Evolutionary conservation across 2,797 vertebrate genomes (phyloP), one percentile per base, ranked within the genome.

Genomic region (Melanotaenia trifasciata): DNA sequence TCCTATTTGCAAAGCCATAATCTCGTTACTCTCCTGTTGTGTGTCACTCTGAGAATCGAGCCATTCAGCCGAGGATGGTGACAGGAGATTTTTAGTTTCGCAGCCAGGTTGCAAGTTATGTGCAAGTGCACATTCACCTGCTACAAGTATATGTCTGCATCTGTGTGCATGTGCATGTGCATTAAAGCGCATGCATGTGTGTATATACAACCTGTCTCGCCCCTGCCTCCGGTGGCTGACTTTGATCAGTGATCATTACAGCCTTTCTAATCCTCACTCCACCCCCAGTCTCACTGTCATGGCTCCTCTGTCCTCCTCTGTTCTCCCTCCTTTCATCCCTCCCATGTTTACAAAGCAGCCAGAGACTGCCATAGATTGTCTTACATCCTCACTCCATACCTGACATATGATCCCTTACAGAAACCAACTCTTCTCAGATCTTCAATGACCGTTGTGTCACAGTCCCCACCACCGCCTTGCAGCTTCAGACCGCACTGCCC

Each of bases 181-280:
- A 45, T 50, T 53, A 20, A 53, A 54, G 72, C 1, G 58, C 13
- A 56, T 38, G 56, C 62, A 58, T 68, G 67, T 87, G 84, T 75
- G 81, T 77, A 50, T 78, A 81, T 83, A 84, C 83, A 83, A 80
- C 80, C 85, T 89, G 90, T 92, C 90, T 92, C 87, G 86, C 89
- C 88, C 85, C 84, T 90, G 91, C 92, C 92, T 91, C 91, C 90
- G 91, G 91, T 93, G 90, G 87, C 86, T 89, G 90, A 91, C 93
- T 94, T 94, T 94, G 92, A 94, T 94, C 93, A 93, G 84, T 91
- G 93, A 86, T 94, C 92, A 93, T 92, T 94, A 91, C 89, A 90
- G 91, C 89, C 91, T 92, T 92, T 93, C 89, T 93, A 93, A 94
- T 94, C 93, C 93, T 86, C 86, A 62, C 90, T 86, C 89, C 92